phyloP scores from a whole-genome alignment of 2,888 invertebrate species.

The Chloromyia formosa region DNA sequence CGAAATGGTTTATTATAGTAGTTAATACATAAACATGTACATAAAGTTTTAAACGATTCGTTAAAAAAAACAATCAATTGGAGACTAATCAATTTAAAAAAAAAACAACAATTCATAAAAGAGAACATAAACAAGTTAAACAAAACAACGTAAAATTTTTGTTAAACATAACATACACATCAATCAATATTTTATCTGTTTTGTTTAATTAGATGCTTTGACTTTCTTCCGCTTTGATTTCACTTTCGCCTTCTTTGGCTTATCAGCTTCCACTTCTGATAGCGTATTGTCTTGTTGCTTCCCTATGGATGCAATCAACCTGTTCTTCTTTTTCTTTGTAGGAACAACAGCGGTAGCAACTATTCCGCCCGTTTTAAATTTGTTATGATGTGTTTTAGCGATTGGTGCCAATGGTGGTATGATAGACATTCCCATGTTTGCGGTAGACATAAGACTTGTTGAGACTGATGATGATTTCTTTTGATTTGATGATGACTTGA shows the following conservation, averaged over 20 bases:
- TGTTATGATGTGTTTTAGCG: conserved; percentile 52
- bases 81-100: background rate
- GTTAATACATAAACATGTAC: too few species aligned
- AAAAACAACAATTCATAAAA: conserved; percentile 30
- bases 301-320: conserved; percentile 44
- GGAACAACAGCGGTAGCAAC: conserved; percentile 69
- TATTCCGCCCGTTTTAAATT: conserved; percentile 70
- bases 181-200: conserved; percentile 27
- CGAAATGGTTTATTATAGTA: too few species aligned
- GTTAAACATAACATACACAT: too few species aligned
- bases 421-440: conserved; percentile 61
- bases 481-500: conserved; percentile 37
- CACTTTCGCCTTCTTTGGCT: conserved; percentile 61
- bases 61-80: conserved; percentile 16
- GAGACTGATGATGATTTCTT: conserved; percentile 33
- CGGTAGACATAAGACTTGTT: conserved; percentile 55
- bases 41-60: background rate
- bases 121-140: conserved; percentile 44
- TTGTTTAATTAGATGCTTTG: conserved; percentile 42
- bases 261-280: conserved; percentile 64
- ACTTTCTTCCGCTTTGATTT: conserved; percentile 58
- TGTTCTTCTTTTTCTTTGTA: conserved; percentile 57
- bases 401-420: conserved; percentile 45
- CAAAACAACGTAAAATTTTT: conserved; percentile 22
- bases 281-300: conserved; percentile 36